Evolutionary conservation across 2,113 vertebrate species (phyloP).

Genomic region (Ptilorrhoa leucosticta): DNA sequence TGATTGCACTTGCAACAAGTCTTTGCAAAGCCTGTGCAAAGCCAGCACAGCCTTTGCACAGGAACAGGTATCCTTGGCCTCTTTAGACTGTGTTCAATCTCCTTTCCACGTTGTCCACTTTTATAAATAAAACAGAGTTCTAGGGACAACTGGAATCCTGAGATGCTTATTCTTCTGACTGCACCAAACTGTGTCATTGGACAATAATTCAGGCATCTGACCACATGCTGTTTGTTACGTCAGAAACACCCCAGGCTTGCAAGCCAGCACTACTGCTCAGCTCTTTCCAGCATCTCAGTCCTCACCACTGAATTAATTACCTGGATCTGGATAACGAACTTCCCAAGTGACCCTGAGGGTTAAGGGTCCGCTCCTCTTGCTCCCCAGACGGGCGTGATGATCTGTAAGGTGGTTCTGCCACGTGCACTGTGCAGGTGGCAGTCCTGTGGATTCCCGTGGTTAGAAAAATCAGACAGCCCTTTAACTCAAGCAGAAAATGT

Average conservation of each 20-base stretch:
- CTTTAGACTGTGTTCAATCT: background rate
- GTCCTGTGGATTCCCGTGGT: background rate
- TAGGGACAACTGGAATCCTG: background rate
- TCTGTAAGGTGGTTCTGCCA: background rate
- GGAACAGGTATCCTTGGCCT: background rate
- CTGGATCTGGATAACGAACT: background rate
- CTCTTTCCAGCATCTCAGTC: background rate
- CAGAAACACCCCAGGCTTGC: background rate
- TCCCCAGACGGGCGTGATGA: background rate
- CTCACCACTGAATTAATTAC: background rate
- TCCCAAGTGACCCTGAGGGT: background rate
- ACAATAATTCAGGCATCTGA: background rate
- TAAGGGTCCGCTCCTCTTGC: background rate
- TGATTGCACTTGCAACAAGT: background rate
- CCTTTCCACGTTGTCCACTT: background rate
- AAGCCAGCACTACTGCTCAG: background rate
- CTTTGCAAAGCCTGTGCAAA: background rate
- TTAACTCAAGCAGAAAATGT: background rate
- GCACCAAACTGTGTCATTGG: background rate
- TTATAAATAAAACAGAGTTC: background rate
- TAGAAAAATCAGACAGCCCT: background rate
- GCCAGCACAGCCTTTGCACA: background rate
- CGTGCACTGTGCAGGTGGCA: background rate
- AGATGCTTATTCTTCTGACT: background rate
- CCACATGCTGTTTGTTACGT: background rate